Conservation (phyloP, 2,113 vertebrate species). For the Gila orcuttii region DNA sequence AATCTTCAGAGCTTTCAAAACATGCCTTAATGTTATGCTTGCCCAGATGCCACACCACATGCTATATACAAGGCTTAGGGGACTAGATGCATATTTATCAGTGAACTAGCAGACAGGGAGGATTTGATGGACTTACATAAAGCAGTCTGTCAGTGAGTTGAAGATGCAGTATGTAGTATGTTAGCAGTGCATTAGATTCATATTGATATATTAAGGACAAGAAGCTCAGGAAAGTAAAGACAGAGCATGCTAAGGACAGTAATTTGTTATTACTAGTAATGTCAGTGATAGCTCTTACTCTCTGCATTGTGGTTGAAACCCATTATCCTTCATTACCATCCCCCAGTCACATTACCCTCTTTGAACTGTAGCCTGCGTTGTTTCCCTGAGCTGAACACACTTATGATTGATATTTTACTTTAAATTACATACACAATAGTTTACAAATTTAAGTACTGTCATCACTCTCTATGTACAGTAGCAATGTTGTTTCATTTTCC, state of each 20-base stretch:
- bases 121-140: conserved; percentile 18
- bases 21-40: background rate
- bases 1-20: conserved; percentile 31
- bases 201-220: background rate
- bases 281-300: background rate
- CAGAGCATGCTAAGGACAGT: background rate
- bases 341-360: background rate
- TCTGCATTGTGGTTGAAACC: background rate
- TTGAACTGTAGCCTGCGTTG: background rate
- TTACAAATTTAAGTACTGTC: conserved; percentile 1
- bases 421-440: background rate
- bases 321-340: background rate
- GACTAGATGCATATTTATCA: conserved; percentile 23
- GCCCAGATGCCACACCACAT: conserved; percentile 16
- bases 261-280: background rate
- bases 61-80: background rate
- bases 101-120: background rate
- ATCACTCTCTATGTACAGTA: background rate
- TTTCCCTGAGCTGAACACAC: background rate
- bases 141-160: background rate
- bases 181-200: background rate
- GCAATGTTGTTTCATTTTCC: background rate
- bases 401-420: background rate
- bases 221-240: background rate
- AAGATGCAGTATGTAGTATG: background rate